A percentile compares a stretch with the other conserved stretches of the same genome.
Conservation (phyloP, 2,797 vertebrate genomes). For the Gobio occitaniae region DNA sequence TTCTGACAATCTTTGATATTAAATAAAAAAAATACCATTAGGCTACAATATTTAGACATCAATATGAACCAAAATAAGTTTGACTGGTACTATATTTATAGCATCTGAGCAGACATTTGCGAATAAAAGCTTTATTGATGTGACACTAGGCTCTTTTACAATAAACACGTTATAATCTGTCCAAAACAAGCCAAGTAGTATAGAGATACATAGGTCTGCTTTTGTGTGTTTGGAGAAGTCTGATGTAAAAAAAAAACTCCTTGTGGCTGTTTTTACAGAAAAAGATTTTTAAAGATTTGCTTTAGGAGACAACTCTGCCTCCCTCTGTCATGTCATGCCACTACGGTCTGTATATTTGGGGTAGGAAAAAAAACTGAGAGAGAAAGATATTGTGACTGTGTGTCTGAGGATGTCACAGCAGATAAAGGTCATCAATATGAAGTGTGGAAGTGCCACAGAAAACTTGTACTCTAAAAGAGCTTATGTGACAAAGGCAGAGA, state of each 20-base stretch:
- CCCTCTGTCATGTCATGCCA: slow-evolving; percentile 33
- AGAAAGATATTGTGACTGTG: slow-evolving; percentile 3
- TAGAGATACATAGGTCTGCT: not conserved
- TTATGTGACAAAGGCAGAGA: not conserved
- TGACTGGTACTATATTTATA: too few relatives aligned
- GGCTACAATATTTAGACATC: too few relatives aligned
- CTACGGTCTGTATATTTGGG: not conserved
- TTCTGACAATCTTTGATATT: too few relatives aligned
- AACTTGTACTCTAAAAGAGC: not conserved
- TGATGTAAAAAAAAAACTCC: not conserved
- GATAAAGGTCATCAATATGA: not conserved
- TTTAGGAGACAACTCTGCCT: slow-evolving; percentile 26
- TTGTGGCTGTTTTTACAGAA: not conserved
- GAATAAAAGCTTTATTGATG: too few relatives aligned
- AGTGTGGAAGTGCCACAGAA: too few relatives aligned
- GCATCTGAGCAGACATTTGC: too few relatives aligned
- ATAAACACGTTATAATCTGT: too few relatives aligned
- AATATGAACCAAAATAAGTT: too few relatives aligned
- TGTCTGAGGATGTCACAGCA: slow-evolving; percentile 6
- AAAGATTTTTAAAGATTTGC: slow-evolving; percentile 16
- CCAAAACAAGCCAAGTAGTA: too few relatives aligned
- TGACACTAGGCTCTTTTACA: too few relatives aligned
- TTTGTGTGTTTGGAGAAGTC: slow-evolving; percentile 8
- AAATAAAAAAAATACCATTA: too few relatives aligned
- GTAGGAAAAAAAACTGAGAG: not conserved